Evolutionary conservation across 2,113 vertebrate species (phyloP).

Genomic region (Chionis minor): DNA sequence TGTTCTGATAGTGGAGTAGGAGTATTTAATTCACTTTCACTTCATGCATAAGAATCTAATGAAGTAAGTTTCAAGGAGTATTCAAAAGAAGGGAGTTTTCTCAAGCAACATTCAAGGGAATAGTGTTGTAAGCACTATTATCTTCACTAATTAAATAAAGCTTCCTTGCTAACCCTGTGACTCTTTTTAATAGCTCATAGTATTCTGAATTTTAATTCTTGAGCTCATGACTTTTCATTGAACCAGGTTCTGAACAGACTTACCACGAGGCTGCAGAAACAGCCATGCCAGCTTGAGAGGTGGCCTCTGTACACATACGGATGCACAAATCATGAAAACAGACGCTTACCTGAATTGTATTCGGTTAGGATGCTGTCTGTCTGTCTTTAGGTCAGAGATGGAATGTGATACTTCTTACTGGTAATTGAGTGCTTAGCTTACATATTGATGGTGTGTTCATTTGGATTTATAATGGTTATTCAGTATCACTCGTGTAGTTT

Average conservation of each 20-base stretch:
- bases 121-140: neutral
- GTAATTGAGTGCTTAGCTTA: neutral
- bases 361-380: neutral
- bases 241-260: neutral
- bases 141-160: neutral
- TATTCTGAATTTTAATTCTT: neutral
- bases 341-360: neutral
- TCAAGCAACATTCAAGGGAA: neutral
- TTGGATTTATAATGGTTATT: neutral
- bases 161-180: neutral
- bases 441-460: neutral
- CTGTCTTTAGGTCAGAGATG: neutral
- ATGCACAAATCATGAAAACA: neutral
- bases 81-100: neutral
- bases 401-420: neutral
- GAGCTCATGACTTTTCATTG: neutral
- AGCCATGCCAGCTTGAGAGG: neutral
- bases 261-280: neutral
- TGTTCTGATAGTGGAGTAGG: neutral
- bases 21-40: neutral
- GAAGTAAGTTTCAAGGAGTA: neutral
- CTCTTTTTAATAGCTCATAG: neutral
- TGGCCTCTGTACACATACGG: neutral
- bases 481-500: neutral
- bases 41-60: neutral